A percentile compares a stretch with the other conserved stretches of the same genome.
Evolutionary conservation across 2,113 vertebrate genomes (phyloP).

Genomic region (Enhydra lutris): DNA sequence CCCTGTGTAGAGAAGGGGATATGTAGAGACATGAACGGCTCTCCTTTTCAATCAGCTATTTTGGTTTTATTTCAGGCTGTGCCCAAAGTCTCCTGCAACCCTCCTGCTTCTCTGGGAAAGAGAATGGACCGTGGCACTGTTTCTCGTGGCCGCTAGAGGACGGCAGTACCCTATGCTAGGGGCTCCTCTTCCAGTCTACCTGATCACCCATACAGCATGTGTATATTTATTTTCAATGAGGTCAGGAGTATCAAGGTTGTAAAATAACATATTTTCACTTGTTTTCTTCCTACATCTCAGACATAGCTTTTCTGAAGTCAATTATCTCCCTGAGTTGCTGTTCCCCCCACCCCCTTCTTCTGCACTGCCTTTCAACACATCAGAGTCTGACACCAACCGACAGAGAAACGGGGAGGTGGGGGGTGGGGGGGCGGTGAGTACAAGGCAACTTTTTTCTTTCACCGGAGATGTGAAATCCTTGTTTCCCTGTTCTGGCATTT

Average conservation of each 20-base stretch:
- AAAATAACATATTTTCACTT: conserved; percentile 83
- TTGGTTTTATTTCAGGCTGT: neutral
- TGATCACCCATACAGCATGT: neutral
- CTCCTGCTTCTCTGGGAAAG: neutral
- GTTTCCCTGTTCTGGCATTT: neutral
- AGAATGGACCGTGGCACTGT: neutral
- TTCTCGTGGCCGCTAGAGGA: conserved; percentile 67
- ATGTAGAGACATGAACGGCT: neutral
- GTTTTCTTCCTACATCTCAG: conserved; percentile 78
- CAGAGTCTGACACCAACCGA: neutral
- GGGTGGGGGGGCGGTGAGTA: accelerated
- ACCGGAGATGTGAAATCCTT: neutral
- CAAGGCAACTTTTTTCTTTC: neutral
- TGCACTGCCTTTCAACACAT: neutral
- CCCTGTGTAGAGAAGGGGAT: neutral
- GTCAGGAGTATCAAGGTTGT: conserved; percentile 84
- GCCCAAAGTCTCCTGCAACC: neutral
- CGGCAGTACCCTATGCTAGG: conserved; percentile 33
- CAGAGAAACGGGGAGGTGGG: neutral
- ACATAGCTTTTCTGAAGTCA: conserved; percentile 73
- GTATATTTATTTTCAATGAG: conserved; percentile 80
- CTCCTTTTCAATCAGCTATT: neutral
- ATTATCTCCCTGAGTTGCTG: conserved; percentile 72
- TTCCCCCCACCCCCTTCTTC: neutral
- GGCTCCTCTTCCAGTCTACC: neutral